Evolutionary conservation across 1,140 invertebrate species (phyloP).

Genomic region (Achroia grisella): DNA sequence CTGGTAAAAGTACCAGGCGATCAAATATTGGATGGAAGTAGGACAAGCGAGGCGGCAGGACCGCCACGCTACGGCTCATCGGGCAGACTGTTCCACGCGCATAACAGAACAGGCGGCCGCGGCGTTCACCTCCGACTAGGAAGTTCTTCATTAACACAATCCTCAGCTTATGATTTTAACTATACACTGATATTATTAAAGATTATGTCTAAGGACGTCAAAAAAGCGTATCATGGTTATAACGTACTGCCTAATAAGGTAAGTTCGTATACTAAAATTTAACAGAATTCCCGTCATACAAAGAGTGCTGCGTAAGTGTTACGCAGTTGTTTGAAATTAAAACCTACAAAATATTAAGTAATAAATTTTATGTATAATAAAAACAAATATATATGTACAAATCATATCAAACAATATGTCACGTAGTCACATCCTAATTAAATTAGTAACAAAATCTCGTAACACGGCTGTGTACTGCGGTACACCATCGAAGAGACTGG

Average conservation of each 20-base stretch:
- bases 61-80: slow-evolving; percentile 68
- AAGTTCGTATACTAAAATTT: no score
- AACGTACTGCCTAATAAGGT: no score
- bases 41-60: slow-evolving; percentile 50
- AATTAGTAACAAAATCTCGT: slow-evolving; percentile 1
- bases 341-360: no score
- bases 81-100: slow-evolving; percentile 49
- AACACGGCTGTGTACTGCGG: neutral
- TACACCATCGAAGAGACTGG: slow-evolving; percentile 11
- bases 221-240: no score
- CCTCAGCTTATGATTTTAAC: slow-evolving; percentile 5
- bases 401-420: neutral
- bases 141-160: slow-evolving; percentile 37
- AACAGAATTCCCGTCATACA: no score
- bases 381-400: no score
- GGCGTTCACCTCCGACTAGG: slow-evolving; percentile 31
- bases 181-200: neutral
- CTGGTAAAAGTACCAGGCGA: slow-evolving; percentile 25
- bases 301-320: no score
- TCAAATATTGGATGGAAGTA: slow-evolving; percentile 27
- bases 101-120: slow-evolving; percentile 19
- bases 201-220: neutral
- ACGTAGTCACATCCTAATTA: neutral
- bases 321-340: no score
- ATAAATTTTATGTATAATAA: no score